Evolutionary conservation across 2,888 invertebrate species (phyloP), one percentile per base, ranked within the genome.

Genomic region (Parascotia fuliginaria): DNA sequence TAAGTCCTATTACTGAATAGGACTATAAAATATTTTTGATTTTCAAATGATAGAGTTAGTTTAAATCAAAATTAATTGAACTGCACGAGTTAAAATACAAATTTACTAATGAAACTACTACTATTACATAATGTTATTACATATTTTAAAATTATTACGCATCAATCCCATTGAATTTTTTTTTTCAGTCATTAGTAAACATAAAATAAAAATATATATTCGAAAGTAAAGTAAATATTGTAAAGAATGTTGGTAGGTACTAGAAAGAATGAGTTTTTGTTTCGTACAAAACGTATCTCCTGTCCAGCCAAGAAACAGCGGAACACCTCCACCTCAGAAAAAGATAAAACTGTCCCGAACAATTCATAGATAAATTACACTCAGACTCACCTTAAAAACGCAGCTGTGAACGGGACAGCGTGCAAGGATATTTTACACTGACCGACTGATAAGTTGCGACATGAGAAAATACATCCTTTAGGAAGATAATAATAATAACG

Each of bases 311-410:
- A 62, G 73, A 73, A 73, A 70, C 65, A 69, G 55, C 51, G 42
- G 62, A 72, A 70, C 69, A 66, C 65, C 60, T 60, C 67, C 45
- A 51, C 49, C 57, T 52, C 42, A 68, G 73, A 77, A 79, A 78
- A 80, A 78, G 77, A 83, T 83, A 81, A 83, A 83, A 83, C 74
- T 81, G 81, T 83, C 81, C 72, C 70, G 65, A 75, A 76, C 82
- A 82, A 83, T 82, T 80, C 83, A 80, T 77, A 81, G 79, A 85
- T 83, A 85, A 85, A 85, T 86, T 82, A 85, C 80, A 75, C 69
- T 73, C 58, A 85, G 79, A 75, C 69, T 73, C 58, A 73, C 79
- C 77, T 80, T 77, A 84, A 84, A 85, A 85, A 83, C 80, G 78
- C 73, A 77, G 72, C 72, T 78, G 72, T 47, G 73, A 72, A 61